A percentile compares a stretch with the other conserved stretches of the same genome.
Conservation (phyloP, 1,140 invertebrate genomes). For the Drosophila aff. region DNA sequence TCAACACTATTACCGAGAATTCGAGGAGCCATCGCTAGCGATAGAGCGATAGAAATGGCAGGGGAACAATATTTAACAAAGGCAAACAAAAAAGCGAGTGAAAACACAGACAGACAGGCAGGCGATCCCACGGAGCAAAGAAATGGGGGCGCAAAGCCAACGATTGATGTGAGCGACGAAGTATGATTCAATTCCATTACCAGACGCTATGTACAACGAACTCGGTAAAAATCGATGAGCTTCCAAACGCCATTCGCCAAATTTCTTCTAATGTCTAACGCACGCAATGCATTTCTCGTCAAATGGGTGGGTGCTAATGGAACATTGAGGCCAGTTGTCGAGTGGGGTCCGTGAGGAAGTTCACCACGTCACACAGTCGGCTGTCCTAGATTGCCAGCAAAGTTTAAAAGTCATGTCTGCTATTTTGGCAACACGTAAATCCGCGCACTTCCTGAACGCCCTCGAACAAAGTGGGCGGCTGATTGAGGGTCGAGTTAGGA, state of each 20-base stretch:
- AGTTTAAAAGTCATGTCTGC: slow-evolving; percentile 67
- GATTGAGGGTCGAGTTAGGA: slow-evolving; percentile 20
- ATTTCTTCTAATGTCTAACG: slow-evolving; percentile 46
- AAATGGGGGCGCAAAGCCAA: slow-evolving; percentile 25
- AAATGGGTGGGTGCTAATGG: slow-evolving; percentile 33
- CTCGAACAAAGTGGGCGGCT: slow-evolving; percentile 20
- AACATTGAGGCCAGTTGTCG: slow-evolving; percentile 21
- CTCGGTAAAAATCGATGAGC: slow-evolving; percentile 42
- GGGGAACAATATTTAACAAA: slow-evolving; percentile 41
- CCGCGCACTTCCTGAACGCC: slow-evolving; percentile 35
- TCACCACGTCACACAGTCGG: slow-evolving; percentile 32
- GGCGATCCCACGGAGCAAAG: slow-evolving; percentile 13
- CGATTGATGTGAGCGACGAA: slow-evolving; percentile 26
- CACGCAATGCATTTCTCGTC: slow-evolving; percentile 47
- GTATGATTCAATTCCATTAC: slow-evolving; percentile 54
- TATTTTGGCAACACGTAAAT: slow-evolving; percentile 54
- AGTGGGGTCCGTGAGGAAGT: slow-evolving; percentile 17
- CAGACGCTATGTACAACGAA: slow-evolving; percentile 26
- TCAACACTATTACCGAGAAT: not conserved
- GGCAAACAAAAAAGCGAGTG: slow-evolving; percentile 39
- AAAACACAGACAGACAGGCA: slow-evolving; percentile 34
- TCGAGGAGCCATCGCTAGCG: not conserved
- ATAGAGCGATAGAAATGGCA: slow-evolving; percentile 19
- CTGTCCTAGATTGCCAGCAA: slow-evolving; percentile 37
- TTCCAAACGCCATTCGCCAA: slow-evolving; percentile 28